These are phyloP conservation scores for Chlorops oryzae DNA, from an alignment of 1,140 invertebrate genomes.

Conservation along the genomic window DNA sequence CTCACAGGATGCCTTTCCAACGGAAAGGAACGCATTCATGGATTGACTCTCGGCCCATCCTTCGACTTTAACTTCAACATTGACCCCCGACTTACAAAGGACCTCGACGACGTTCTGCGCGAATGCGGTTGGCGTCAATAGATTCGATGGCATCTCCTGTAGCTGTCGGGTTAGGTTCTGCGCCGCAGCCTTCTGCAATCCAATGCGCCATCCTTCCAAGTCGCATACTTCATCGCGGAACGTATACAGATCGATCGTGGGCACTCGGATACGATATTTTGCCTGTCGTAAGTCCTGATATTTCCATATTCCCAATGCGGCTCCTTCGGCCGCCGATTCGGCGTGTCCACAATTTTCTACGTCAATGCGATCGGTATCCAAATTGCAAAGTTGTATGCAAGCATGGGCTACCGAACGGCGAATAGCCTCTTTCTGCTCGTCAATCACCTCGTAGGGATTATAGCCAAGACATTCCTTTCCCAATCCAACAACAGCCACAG, in stretches of 20 bases:
- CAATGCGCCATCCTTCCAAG: constrained; percentile 59
- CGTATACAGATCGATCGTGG: constrained; percentile 23
- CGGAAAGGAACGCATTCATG: constrained; percentile 70
- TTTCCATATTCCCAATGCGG: constrained; percentile 45
- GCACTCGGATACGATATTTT: not conserved
- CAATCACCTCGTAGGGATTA: constrained; percentile 54
- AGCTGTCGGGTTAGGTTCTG: constrained; percentile 73
- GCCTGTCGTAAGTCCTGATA: constrained; percentile 26
- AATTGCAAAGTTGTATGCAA: constrained; percentile 12
- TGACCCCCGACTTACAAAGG: constrained; percentile 47
- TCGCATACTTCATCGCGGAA: constrained; percentile 38
- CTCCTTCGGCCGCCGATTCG: constrained; percentile 67
- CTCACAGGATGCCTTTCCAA: constrained; percentile 64
- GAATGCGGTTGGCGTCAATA: constrained; percentile 76
- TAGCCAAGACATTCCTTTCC: constrained; percentile 55
- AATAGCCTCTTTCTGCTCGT: constrained; percentile 60
- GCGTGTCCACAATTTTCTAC: constrained; percentile 63
- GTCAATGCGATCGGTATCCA: constrained; percentile 55
- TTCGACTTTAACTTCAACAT: constrained; percentile 52
- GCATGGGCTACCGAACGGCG: constrained; percentile 62
- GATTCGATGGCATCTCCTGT: constrained; percentile 74
- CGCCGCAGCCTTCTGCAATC: constrained; percentile 62
- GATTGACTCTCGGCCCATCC: constrained; percentile 61
- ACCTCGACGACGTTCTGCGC: constrained; percentile 54
- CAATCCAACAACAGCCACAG: constrained; percentile 62